A percentile compares a stretch with the other conserved stretches of the same genome.
Conservation (phyloP, 2,888 invertebrate species). For the Osmoderma eremita region DNA sequence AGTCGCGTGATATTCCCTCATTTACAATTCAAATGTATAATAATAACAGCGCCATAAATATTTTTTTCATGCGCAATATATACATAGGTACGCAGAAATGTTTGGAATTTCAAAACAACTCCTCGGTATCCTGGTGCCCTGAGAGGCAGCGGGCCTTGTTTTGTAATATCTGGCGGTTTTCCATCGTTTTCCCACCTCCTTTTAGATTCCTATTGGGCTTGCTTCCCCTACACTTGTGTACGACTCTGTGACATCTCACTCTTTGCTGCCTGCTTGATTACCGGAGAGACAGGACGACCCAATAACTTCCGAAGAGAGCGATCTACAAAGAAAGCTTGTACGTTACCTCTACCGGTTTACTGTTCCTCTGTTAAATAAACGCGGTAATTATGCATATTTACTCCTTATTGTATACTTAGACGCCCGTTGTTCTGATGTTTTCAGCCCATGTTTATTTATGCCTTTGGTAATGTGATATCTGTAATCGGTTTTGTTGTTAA, state of each 20-base stretch:
- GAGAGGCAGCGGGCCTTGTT: constrained; percentile 55
- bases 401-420: not conserved
- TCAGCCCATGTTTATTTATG: constrained; percentile 32
- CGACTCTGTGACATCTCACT: too few species aligned
- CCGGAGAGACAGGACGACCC: not conserved
- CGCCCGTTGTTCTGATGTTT: constrained; percentile 21
- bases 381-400: constrained; percentile 52
- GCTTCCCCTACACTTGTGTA: too few species aligned
- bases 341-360: constrained; percentile 36
- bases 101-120: constrained; percentile 39
- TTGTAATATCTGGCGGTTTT: constrained; percentile 50
- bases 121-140: constrained; percentile 45
- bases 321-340: not conserved
- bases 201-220: too few species aligned
- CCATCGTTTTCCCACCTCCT: not conserved
- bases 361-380: constrained; percentile 49
- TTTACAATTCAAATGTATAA: too few species aligned
- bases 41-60: too few species aligned
- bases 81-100: too few species aligned
- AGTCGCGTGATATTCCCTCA: too few species aligned
- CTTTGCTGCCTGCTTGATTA: not conserved
- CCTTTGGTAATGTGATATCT: too few species aligned
- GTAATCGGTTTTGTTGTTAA: too few species aligned
- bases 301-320: not conserved
- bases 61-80: too few species aligned